Evolutionary conservation across 2,797 vertebrate genomes (phyloP).

Genomic region (Sandelia bainsii): DNA sequence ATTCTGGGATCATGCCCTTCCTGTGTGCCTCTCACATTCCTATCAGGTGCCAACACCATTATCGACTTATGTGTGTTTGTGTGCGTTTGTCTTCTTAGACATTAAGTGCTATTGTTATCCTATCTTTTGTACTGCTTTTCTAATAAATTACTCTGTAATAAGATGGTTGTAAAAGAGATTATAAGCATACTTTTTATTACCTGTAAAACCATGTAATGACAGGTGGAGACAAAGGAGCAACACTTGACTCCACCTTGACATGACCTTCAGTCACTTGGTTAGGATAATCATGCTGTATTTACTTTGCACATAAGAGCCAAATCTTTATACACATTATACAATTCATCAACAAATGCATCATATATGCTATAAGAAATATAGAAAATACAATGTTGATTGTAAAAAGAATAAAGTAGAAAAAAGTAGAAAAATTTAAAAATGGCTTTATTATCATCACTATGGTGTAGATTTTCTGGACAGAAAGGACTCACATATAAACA

Average conservation of each 20-base stretch:
- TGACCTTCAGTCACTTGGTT: constrained; percentile 52
- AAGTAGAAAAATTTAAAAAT: too few relatives aligned
- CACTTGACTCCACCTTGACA: constrained; percentile 53
- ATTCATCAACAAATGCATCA: constrained; percentile 5
- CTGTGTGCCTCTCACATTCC: constrained; percentile 30
- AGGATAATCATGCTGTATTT: constrained; percentile 39
- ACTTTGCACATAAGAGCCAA: constrained; percentile 33
- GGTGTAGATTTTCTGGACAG: constrained; percentile 31
- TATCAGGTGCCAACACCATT: constrained; percentile 19
- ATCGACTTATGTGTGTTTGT: constrained; percentile 12
- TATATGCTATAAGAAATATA: background rate
- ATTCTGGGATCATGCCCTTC: constrained; percentile 21
- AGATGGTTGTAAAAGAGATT: constrained; percentile 21
- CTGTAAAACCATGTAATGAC: constrained; percentile 54
- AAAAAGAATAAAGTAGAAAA: constrained; percentile 13
- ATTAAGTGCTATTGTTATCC: background rate
- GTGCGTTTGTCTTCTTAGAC: constrained; percentile 8
- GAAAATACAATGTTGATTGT: constrained; percentile 13
- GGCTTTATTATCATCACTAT: constrained; percentile 23
- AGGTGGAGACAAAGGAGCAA: constrained; percentile 33
- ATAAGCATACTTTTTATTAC: constrained; percentile 35
- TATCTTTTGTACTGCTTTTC: constrained; percentile 6
- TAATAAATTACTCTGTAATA: constrained; percentile 33
- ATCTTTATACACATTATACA: constrained; percentile 18
- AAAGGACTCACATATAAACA: constrained; percentile 33